Conservation (phyloP, 2,888 invertebrate genomes). For the Ochropleura plecta region DNA sequence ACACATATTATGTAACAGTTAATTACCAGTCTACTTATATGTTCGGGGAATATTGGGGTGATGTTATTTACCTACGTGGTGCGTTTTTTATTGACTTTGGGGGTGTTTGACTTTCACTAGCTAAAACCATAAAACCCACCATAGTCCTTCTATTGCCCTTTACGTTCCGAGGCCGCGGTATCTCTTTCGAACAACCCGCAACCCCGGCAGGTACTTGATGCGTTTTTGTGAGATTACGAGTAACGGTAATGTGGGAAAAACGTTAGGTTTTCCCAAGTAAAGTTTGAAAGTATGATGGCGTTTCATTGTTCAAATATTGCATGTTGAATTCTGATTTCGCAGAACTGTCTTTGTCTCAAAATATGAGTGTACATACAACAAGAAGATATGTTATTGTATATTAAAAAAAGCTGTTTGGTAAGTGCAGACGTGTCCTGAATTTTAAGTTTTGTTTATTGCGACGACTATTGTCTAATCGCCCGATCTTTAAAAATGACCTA, state of each 20-base stretch:
- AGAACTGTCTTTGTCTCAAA: background rate
- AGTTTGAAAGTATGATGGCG: background rate
- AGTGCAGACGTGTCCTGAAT: constrained; percentile 16
- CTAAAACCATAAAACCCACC: too few species aligned
- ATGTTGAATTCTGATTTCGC: too few species aligned
- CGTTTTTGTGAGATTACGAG: background rate
- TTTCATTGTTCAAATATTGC: background rate
- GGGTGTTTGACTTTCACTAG: too few species aligned
- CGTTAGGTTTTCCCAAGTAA: background rate
- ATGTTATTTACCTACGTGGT: background rate
- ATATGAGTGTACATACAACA: background rate
- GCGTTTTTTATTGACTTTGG: too few species aligned
- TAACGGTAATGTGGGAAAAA: background rate
- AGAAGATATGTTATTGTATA: background rate
- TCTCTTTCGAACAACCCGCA: too few species aligned
- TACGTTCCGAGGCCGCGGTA: too few species aligned
- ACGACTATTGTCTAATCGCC: background rate
- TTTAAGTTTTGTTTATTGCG: constrained; percentile 1
- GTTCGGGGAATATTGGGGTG: background rate
- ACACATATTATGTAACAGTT: background rate
- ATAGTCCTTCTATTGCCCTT: too few species aligned
- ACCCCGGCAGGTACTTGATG: background rate
- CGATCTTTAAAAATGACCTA: background rate
- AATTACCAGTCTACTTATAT: background rate
- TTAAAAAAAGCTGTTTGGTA: background rate